Percentiles rank a stretch among this genome's conserved stretches.
phyloP scores from a whole-genome alignment of 2,888 invertebrate genomes.

The Cephus runcator region DNA sequence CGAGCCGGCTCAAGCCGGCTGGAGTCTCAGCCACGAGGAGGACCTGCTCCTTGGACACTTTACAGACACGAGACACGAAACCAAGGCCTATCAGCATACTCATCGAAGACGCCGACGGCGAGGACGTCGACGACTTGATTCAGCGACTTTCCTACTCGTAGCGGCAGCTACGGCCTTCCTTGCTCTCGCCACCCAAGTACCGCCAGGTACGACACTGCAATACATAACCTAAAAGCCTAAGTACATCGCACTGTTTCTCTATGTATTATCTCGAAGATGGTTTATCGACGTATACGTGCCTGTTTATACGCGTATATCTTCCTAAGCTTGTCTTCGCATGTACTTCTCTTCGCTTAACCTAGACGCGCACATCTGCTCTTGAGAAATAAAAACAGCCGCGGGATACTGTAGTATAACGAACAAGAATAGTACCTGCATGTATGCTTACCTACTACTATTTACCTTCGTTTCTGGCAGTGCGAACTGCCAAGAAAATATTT shows the following conservation, averaged over 20 bases:
- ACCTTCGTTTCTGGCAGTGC: background rate
- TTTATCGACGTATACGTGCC: background rate
- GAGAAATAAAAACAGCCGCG: background rate
- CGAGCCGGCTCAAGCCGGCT: background rate
- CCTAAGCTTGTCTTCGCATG: background rate
- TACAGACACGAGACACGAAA: background rate
- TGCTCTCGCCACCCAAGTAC: slow-evolving; percentile 43
- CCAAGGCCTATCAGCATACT: background rate
- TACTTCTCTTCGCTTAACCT: background rate
- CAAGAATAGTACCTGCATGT: slow-evolving; percentile 12
- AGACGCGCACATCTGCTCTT: background rate
- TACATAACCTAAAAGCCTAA: background rate
- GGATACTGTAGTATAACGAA: background rate
- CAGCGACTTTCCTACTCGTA: slow-evolving; percentile 32
- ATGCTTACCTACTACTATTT: background rate
- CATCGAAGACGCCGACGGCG: background rate
- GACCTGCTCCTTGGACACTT: slow-evolving; percentile 3
- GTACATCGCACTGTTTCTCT: background rate
- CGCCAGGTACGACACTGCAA: slow-evolving; percentile 45
- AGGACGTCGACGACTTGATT: background rate
- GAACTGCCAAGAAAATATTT: slow-evolving; percentile 7
- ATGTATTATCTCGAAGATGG: background rate
- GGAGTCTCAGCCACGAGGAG: background rate
- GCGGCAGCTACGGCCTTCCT: slow-evolving; percentile 53
- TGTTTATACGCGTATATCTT: background rate